Evolutionary conservation across 1,140 invertebrate species (phyloP).

Genomic region (Battus philenor): DNA sequence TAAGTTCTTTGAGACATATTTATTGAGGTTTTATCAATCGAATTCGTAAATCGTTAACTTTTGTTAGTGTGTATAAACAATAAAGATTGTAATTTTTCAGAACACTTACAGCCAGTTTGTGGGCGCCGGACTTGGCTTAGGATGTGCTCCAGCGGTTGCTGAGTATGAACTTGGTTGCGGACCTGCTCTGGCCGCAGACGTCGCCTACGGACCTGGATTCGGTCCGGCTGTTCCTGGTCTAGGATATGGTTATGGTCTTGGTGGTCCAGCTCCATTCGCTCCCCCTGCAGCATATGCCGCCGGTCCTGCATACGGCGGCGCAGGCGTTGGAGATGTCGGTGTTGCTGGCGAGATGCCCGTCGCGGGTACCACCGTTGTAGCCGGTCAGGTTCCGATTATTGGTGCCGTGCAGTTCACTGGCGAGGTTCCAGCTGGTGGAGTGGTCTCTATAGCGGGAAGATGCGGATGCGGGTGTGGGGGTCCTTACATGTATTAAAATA

Average conservation of each 20-base stretch:
- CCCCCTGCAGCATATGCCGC: conserved; percentile 1
- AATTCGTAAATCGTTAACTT: too few species aligned
- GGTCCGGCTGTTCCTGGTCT: too few species aligned
- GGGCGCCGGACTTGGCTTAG: neutral
- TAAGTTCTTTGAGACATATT: too few species aligned
- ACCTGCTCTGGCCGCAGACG: neutral
- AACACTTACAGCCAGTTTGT: neutral
- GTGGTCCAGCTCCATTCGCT: neutral
- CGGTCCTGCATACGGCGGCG: conserved; percentile 31
- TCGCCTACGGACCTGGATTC: neutral
- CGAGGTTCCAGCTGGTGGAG: conserved; percentile 30
- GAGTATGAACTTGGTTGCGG: conserved; percentile 6
- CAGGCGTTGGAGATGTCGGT: conserved; percentile 35
- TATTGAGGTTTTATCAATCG: neutral
- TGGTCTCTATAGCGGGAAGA: conserved; percentile 30
- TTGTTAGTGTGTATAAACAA: too few species aligned
- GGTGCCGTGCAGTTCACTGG: conserved; percentile 38
- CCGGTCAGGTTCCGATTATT: conserved; percentile 36
- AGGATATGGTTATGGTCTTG: neutral
- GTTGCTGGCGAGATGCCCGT: conserved; percentile 45
- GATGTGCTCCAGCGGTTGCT: neutral
- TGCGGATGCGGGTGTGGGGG: conserved; percentile 32
- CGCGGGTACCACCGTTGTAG: conserved; percentile 33
- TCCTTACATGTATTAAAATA: conserved; percentile 26
- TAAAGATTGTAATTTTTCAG: conserved; percentile 2